These are phyloP conservation scores for Microtus richardsoni DNA, from an alignment of 2,113 vertebrate genomes.

Conservation along the genomic window DNA sequence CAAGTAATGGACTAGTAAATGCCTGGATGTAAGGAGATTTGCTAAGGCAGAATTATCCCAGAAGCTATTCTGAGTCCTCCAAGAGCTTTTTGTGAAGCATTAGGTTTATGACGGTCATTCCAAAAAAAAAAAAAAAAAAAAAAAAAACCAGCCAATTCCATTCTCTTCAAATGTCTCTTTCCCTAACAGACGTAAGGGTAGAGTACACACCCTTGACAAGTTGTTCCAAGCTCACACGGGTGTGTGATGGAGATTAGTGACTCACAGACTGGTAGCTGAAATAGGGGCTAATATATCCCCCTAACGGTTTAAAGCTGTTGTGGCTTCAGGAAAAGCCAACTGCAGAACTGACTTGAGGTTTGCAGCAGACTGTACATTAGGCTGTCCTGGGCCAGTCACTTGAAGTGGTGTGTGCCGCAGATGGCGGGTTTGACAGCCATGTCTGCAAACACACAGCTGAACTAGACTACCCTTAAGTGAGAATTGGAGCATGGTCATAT, in stretches of 20 bases:
- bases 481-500: not conserved
- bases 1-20: constrained; percentile 53
- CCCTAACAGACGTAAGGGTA: not conserved
- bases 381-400: not conserved
- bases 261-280: not conserved
- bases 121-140: no score
- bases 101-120: constrained; percentile 62
- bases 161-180: constrained; percentile 16
- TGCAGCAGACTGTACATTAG: not conserved
- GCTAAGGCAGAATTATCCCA: constrained; percentile 36
- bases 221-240: not conserved
- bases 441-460: constrained; percentile 70
- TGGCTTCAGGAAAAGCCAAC: not conserved
- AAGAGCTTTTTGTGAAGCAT: constrained; percentile 53
- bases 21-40: constrained; percentile 21
- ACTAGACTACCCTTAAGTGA: constrained; percentile 61
- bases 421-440: constrained; percentile 69
- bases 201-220: not conserved
- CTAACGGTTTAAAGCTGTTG: not conserved
- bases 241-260: not conserved
- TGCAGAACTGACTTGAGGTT: not conserved
- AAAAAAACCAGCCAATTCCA: not conserved
- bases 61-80: constrained; percentile 33
- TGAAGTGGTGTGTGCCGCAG: not conserved
- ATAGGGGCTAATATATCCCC: not conserved